A percentile compares a stretch with the other conserved stretches of the same genome.
phyloP scores from a whole-genome alignment of 23 tunicate species.

The Oikopleura albicans region DNA sequence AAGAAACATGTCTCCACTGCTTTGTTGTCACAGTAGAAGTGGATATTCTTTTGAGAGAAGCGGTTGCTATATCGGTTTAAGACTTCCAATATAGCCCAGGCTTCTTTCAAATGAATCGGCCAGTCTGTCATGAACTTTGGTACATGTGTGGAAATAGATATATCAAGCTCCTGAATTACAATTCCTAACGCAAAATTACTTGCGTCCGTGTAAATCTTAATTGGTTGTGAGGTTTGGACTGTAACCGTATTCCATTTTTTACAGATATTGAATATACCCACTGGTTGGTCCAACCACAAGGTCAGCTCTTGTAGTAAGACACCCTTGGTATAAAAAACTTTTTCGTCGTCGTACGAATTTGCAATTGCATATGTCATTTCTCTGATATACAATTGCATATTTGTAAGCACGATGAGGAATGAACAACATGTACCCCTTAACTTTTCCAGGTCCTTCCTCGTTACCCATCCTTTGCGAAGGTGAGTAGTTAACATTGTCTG shows the following conservation, averaged over 20 bases:
- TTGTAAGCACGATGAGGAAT: not conserved
- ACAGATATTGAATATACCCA: no score
- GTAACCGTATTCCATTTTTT: not conserved
- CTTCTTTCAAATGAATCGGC: not conserved
- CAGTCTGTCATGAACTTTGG: not conserved
- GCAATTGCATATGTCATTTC: not conserved
- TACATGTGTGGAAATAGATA: no score
- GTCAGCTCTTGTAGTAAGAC: not conserved
- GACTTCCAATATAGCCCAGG: not conserved
- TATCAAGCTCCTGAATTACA: not conserved
- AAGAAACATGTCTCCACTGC: not conserved
- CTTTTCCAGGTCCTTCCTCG: not conserved
- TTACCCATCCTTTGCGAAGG: not conserved
- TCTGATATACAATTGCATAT: not conserved
- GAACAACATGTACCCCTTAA: not conserved
- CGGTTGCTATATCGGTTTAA: not conserved
- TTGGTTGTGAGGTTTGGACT: not conserved
- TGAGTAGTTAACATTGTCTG: not conserved
- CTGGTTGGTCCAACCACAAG: not conserved
- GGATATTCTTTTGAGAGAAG: not conserved
- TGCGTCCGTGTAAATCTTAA: not conserved
- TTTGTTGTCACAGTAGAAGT: not conserved
- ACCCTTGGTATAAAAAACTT: no score
- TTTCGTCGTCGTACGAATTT: not conserved
- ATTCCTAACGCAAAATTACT: not conserved